Evolutionary conservation across 1,140 invertebrate genomes (phyloP).

Genomic region (Halictus rubicundus): DNA sequence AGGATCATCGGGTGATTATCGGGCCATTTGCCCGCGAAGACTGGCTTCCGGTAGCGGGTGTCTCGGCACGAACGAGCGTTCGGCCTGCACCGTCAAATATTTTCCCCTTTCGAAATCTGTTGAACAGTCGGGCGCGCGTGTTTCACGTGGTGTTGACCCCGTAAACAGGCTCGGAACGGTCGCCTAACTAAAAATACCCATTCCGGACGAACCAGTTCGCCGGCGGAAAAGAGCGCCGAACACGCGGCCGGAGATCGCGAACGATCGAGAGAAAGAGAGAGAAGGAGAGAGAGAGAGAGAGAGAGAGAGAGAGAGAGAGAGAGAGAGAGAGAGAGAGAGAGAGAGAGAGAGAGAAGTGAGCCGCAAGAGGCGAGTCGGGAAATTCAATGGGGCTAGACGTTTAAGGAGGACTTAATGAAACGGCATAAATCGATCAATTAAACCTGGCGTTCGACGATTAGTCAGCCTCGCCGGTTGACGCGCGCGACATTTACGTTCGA

Average conservation of each 20-base stretch:
- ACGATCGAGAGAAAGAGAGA: conserved; percentile 2
- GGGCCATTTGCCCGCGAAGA: background rate
- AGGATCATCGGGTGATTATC: background rate
- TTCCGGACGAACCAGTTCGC: conserved; percentile 65
- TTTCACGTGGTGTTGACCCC: conserved; percentile 66
- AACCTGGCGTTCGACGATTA: conserved; percentile 18
- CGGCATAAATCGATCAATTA: conserved; percentile 50
- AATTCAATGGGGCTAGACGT: conserved; percentile 20
- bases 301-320: conserved; percentile 2
- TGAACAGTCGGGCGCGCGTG: conserved; percentile 15
- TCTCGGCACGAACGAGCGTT: background rate
- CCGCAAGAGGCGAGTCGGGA: background rate
- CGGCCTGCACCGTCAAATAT: conserved; percentile 18
- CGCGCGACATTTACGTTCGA: conserved; percentile 3
- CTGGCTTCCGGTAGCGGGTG: background rate
- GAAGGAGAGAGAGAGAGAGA: conserved; percentile 5
- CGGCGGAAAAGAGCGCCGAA: conserved; percentile 48
- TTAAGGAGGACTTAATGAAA: conserved; percentile 41
- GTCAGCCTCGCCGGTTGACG: background rate
- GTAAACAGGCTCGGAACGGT: conserved; percentile 61
- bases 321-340: conserved; percentile 22
- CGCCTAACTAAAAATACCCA: conserved; percentile 65
- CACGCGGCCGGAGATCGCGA: background rate
- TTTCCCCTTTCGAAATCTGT: conserved; percentile 1
- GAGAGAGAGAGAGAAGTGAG: conserved; percentile 10